Conservation (phyloP, 1,140 invertebrate genomes). For the Cotesia typhae region DNA sequence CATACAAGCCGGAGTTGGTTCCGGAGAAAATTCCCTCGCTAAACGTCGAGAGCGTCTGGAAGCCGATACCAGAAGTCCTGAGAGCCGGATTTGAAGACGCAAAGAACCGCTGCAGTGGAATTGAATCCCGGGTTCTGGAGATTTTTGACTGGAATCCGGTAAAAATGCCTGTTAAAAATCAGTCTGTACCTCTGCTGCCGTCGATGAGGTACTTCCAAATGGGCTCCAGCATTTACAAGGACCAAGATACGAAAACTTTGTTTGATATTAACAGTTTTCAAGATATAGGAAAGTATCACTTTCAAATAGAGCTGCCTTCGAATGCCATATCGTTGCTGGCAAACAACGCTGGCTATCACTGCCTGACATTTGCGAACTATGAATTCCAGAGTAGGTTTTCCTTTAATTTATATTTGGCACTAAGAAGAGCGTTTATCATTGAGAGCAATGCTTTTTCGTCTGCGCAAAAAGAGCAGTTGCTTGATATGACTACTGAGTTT, state of each 20-base stretch:
- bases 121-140: slow-evolving; percentile 26
- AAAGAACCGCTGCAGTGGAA: slow-evolving; percentile 43
- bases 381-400: slow-evolving; percentile 61
- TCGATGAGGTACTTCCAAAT: slow-evolving; percentile 57
- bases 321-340: slow-evolving; percentile 57
- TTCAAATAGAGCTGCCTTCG: slow-evolving; percentile 53
- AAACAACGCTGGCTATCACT: slow-evolving; percentile 58
- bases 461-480: slow-evolving; percentile 51
- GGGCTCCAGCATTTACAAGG: slow-evolving; percentile 52
- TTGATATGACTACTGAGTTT: slow-evolving; percentile 55
- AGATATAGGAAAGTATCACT: slow-evolving; percentile 54
- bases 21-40: slow-evolving; percentile 58
- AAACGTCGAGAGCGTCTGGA: slow-evolving; percentile 60
- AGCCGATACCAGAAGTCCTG: slow-evolving; percentile 52
- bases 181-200: slow-evolving; percentile 50
- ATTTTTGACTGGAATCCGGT: slow-evolving; percentile 48
- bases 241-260: slow-evolving; percentile 52
- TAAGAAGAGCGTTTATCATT: slow-evolving; percentile 56
- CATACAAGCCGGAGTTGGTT: slow-evolving; percentile 63
- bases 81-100: slow-evolving; percentile 51
- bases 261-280: slow-evolving; percentile 55
- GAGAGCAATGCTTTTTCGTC: slow-evolving; percentile 51
- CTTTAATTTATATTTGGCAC: slow-evolving; percentile 59
- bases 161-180: slow-evolving; percentile 24
- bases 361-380: slow-evolving; percentile 54